phyloP scores from a whole-genome alignment of 2,113 vertebrate species.

The Oenanthe melanoleuca region DNA sequence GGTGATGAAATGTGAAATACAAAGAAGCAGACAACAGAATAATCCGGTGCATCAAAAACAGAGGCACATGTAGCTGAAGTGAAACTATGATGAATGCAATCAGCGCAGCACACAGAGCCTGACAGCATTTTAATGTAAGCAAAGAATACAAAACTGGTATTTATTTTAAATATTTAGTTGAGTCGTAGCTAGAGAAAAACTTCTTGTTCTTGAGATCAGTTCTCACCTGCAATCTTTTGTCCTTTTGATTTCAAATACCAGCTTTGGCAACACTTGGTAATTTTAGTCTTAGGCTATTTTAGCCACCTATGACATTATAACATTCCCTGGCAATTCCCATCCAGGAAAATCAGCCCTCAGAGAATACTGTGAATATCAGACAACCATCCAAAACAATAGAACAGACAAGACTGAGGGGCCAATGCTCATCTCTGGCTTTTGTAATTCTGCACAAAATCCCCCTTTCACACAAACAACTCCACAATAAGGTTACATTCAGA shows the following conservation, averaged over 20 bases:
- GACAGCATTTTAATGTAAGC: background rate
- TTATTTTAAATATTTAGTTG: background rate
- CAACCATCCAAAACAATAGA: background rate
- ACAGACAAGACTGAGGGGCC: background rate
- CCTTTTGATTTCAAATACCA: background rate
- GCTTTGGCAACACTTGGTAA: background rate
- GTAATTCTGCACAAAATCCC: background rate
- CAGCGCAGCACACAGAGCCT: background rate
- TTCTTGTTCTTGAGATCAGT: background rate
- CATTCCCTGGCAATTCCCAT: background rate
- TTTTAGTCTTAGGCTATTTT: background rate
- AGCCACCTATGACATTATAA: background rate
- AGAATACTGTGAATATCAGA: background rate
- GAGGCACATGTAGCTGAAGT: background rate
- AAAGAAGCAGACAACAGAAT: background rate
- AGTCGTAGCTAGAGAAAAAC: background rate
- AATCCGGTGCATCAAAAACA: background rate
- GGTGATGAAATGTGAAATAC: background rate
- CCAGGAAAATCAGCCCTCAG: background rate
- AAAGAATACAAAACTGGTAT: rapidly evolving
- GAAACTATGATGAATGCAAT: background rate
- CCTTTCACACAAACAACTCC: background rate
- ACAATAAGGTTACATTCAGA: background rate
- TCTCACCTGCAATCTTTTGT: background rate
- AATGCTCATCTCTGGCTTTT: background rate